Evolutionary conservation across 2,113 vertebrate genomes (phyloP), one percentile per base, ranked within the genome.

Genomic region (Colistium nudipinnis): DNA sequence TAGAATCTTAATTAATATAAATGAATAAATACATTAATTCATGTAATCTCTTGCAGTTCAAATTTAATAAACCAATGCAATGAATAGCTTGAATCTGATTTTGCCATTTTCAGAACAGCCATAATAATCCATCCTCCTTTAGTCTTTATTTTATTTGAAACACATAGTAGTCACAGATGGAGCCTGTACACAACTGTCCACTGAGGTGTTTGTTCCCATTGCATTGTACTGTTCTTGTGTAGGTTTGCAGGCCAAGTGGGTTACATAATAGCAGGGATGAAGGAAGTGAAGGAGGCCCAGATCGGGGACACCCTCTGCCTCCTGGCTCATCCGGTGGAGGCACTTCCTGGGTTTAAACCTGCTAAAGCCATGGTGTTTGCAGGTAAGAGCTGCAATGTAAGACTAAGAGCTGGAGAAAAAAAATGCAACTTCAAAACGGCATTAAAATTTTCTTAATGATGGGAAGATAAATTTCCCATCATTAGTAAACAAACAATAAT

Each of bases 301-400:
- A 94, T 98, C 87, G 97, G 98, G 82, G 98, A 99, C 88, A 99
- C 98, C 0, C 88, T 99, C 11, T 94, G 93, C 91, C 93, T 91
- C 78, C 94, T 94, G 68, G 95, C 95, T 6, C 94, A 94, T 65
- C 95, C 95, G 6, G 97, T 98, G 82, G 93, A 97, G 39, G 88
- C 96, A 69, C 93, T 99, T 64, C 95, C 96, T 28, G 97, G 98
- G 38, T 99, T 99, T 80, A 96, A 96, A 87, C 95, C 95, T 43
- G 96, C 92, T 74, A 99, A 98, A 85, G 92, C 96, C 84, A 99
- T 99, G 97, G 98, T 99, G 70, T 99, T 99, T 90, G 97, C 98
- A 92, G 98, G 98, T 99, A 90, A 56, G 76, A 43, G 12, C 24
- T 24, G 30, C 6, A 27, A 25, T 17, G 25, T 3, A 6, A 19